Evolutionary conservation across 2,797 vertebrate species (phyloP).

Genomic region (Todus mexicanus): DNA sequence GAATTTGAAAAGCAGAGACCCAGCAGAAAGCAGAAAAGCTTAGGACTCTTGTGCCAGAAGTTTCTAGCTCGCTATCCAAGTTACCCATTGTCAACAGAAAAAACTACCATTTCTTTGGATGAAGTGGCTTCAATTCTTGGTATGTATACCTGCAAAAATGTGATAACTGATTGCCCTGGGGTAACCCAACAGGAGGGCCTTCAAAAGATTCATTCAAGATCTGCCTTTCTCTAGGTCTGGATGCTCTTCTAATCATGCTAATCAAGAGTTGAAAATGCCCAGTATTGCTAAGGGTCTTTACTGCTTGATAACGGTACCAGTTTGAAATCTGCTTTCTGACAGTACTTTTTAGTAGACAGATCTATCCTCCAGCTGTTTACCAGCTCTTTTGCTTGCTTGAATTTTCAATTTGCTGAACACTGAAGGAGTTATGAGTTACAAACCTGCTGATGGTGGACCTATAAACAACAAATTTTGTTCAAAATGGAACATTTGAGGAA

Average conservation of each 20-base stretch:
- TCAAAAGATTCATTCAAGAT: not conserved
- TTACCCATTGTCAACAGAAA: slow-evolving; percentile 82
- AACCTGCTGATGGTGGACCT: not conserved
- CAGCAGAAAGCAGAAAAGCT: slow-evolving; percentile 95
- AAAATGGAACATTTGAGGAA: not conserved
- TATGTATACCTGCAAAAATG: slow-evolving; percentile 68
- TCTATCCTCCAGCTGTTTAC: not conserved
- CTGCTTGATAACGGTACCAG: not conserved
- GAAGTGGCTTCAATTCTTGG: slow-evolving; percentile 89
- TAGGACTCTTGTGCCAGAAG: slow-evolving; percentile 92
- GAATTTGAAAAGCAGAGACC: slow-evolving; percentile 87
- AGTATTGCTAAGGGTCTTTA: not conserved
- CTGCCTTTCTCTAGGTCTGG: not conserved
- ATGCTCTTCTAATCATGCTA: slow-evolving; percentile 16
- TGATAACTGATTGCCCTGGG: not conserved
- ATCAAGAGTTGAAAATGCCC: not conserved
- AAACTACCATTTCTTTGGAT: slow-evolving; percentile 90
- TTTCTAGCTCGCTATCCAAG: slow-evolving; percentile 93
- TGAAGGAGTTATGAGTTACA: not conserved
- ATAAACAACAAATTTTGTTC: not conserved
- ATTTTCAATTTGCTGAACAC: not conserved
- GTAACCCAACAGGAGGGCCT: not conserved
- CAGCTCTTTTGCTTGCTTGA: not conserved
- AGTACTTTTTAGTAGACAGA: not conserved
- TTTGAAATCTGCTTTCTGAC: not conserved